Percentiles rank a stretch among this genome's conserved stretches.
phyloP scores from a whole-genome alignment of 2,113 vertebrate genomes.

The Eulemur rufifrons region DNA sequence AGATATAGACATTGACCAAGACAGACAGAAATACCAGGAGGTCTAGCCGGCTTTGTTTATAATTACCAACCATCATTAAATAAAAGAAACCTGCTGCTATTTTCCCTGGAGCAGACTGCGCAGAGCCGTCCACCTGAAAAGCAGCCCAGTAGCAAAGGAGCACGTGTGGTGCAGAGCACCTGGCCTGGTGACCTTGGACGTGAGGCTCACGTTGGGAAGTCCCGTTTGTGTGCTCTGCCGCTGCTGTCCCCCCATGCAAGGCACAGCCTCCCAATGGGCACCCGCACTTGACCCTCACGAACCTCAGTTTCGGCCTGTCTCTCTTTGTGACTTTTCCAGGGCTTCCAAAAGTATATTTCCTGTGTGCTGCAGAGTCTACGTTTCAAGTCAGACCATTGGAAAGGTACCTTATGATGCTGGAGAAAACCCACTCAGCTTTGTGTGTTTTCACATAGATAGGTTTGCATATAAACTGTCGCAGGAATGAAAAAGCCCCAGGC shows the following conservation, averaged over 20 bases:
- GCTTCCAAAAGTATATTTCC: not conserved
- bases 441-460: not conserved
- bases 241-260: not conserved
- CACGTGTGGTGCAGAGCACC: not conserved
- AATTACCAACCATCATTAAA: not conserved
- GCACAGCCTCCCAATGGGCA: fast-evolving
- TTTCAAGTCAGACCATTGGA: not conserved
- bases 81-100: not conserved
- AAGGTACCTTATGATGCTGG: not conserved
- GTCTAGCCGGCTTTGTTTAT: not conserved
- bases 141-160: no score
- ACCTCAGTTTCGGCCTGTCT: not conserved
- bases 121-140: not conserved
- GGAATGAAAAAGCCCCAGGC: not conserved
- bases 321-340: not conserved
- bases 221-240: not conserved
- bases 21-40: not conserved
- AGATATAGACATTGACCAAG: not conserved
- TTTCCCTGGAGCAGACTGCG: not conserved
- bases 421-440: not conserved
- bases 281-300: fast-evolving
- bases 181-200: no score
- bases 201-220: not conserved
- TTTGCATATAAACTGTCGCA: not conserved
- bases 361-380: not conserved